Conservation (phyloP, 2,113 vertebrate genomes). For the Sander vitreus region DNA sequence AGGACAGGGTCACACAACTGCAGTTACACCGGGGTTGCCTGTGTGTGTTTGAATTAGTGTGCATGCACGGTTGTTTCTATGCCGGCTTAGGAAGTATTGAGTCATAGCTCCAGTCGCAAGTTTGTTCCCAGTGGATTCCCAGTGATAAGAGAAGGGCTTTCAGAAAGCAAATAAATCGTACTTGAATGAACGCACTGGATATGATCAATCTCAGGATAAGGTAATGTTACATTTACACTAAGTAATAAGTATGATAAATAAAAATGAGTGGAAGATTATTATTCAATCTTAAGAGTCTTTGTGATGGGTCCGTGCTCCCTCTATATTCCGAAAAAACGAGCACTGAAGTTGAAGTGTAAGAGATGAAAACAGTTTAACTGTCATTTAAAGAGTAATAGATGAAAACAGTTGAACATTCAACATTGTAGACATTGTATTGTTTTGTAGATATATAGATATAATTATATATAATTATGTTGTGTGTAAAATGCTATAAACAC, state of each 20-base stretch:
- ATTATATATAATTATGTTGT: background rate
- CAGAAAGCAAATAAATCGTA: slow-evolving; percentile 21
- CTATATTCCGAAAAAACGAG: no score
- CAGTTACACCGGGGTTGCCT: slow-evolving; percentile 40
- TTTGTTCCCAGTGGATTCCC: slow-evolving; percentile 25
- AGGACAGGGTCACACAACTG: slow-evolving; percentile 68
- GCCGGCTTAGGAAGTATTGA: background rate
- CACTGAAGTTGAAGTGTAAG: no score
- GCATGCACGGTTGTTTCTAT: background rate
- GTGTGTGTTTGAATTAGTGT: slow-evolving; percentile 25
- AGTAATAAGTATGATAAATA: slow-evolving; percentile 29
- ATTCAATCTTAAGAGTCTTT: background rate
- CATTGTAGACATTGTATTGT: background rate
- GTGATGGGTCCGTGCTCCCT: no score
- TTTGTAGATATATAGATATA: no score
- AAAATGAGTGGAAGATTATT: background rate
- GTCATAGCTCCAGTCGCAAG: slow-evolving; percentile 21
- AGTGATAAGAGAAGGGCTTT: slow-evolving; percentile 28
- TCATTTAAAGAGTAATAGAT: no score
- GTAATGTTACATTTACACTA: slow-evolving; percentile 17
- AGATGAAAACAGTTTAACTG: no score
- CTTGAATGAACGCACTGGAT: background rate
- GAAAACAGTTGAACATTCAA: no score
- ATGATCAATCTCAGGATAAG: slow-evolving; percentile 10
- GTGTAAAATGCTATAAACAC: slow-evolving; percentile 6